Percentiles rank a stretch among this genome's conserved stretches.
Conservation (phyloP, 2,113 vertebrate species). For the Fregata magnificens region DNA sequence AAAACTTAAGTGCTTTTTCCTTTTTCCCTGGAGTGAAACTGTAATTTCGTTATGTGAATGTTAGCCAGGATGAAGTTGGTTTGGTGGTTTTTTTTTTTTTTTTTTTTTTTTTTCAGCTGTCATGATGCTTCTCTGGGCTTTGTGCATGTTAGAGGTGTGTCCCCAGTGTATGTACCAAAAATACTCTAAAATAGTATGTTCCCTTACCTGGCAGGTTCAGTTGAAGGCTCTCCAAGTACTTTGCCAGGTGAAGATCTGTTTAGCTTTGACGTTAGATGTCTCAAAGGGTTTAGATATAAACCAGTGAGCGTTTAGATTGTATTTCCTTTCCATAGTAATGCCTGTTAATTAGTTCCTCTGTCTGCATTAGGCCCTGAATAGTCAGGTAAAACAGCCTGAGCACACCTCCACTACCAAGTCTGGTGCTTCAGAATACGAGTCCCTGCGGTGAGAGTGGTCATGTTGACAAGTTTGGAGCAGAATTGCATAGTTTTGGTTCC, state of each 20-base stretch:
- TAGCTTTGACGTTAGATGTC: not conserved
- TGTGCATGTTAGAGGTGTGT: not conserved
- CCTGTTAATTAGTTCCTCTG: not conserved
- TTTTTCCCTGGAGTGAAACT: constrained; percentile 39
- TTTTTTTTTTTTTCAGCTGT: not conserved
- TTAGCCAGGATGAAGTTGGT: not conserved
- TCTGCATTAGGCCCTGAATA: not conserved
- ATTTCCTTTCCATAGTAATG: not conserved
- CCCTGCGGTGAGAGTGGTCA: not conserved
- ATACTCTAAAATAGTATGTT: not conserved
- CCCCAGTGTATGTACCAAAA: not conserved
- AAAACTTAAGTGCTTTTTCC: constrained; percentile 48
- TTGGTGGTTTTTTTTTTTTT: too few relatives aligned
- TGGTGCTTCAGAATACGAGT: not conserved
- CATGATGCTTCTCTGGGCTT: not conserved
- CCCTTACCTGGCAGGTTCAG: not conserved
- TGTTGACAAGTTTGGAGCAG: not conserved
- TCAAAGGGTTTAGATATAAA: not conserved
- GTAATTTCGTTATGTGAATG: not conserved
- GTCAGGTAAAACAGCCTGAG: not conserved
- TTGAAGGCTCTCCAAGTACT: not conserved
- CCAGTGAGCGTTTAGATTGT: not conserved
- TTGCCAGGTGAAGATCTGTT: not conserved
- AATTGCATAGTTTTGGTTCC: not conserved
- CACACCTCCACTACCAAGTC: not conserved